Percentiles rank a stretch among this genome's conserved stretches.
Conservation (phyloP, 2,797 vertebrate species). For the Poecilia wingei region DNA sequence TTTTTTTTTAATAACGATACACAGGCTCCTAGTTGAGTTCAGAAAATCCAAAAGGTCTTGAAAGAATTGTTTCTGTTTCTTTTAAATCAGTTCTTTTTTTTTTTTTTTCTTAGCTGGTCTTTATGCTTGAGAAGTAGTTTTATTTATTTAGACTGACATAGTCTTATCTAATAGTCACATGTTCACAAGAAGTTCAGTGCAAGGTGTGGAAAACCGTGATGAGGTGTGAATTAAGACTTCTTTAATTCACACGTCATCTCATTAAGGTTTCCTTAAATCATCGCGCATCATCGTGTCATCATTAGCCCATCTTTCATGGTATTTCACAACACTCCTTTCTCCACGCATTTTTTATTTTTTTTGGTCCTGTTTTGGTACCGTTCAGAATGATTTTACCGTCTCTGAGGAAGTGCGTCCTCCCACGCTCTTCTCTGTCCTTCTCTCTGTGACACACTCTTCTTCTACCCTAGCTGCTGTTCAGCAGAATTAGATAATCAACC, state of each 20-base stretch:
- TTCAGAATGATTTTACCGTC: slow-evolving; percentile 78
- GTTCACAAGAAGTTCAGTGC: slow-evolving; percentile 17
- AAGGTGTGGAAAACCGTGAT: slow-evolving; percentile 46
- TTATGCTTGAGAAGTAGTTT: neutral
- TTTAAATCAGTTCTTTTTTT: slow-evolving; percentile 13
- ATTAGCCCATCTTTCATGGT: slow-evolving; percentile 61
- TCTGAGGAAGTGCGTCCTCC: slow-evolving; percentile 82
- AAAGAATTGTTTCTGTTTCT: neutral
- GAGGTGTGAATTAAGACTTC: too few relatives aligned
- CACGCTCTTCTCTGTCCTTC: slow-evolving; percentile 66
- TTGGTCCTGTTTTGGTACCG: slow-evolving; percentile 44
- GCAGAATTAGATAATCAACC: slow-evolving; percentile 49
- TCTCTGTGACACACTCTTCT: slow-evolving; percentile 61
- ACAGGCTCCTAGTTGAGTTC: neutral
- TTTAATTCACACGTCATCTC: too few relatives aligned
- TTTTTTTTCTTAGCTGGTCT: slow-evolving; percentile 12
- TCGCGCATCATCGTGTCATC: slow-evolving; percentile 58
- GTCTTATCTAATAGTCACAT: slow-evolving; percentile 15
- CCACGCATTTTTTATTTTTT: slow-evolving; percentile 39
- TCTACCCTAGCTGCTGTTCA: slow-evolving; percentile 54
- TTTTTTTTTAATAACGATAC: neutral
- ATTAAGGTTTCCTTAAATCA: slow-evolving; percentile 42
- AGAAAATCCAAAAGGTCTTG: neutral
- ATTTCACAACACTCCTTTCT: slow-evolving; percentile 74
- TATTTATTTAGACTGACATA: slow-evolving; percentile 23